Evolutionary conservation across 2,888 invertebrate species (phyloP), one percentile per base, ranked within the genome.

Genomic region (Mesorhabditis spiculigera): DNA sequence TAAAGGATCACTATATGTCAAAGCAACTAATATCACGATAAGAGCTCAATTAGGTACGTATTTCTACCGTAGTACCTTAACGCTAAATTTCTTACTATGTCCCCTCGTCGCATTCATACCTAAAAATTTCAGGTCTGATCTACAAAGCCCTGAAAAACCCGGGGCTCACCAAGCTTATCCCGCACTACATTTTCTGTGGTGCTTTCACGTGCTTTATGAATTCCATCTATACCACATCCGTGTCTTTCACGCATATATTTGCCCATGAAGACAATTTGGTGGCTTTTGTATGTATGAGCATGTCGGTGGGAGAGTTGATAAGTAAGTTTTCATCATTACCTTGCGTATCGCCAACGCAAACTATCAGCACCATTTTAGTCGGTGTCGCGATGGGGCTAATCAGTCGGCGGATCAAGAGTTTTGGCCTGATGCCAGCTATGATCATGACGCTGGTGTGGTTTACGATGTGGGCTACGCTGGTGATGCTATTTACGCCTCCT

Each of bases 281-380:
- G 10, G 58, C 58, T 50, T 50, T 50, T n/a, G 58, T 50, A 2
- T 50, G 58, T n/a, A 50, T 50, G 58, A 50, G 58, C n/a, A n/a
- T 50, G 8, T 50, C 58, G 58, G 58, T n/a, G 58, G 58, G 58
- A 50, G 58, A 50, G 58, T 50, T 50, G 58, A 50, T 50, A 13
- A n/a, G 58, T 50, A n/a, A 3, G 58, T 50, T 50, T n/a, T n/a
- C n/a, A n/a, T n/a, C n/a, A n/a, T n/a, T n/a, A n/a, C n/a, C n/a
- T n/a, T n/a, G n/a, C n/a, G n/a, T n/a, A n/a, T n/a, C n/a, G n/a
- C n/a, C n/a, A n/a, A n/a, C n/a, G 6, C 50, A 50, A 50, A 50
- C 13, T 50, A 10, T 13, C 50, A 10, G 6, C 6, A 50, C 50
- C 50, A 50, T 50, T n/a, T n/a, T 13, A 50, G 58, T 50, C 3